These are phyloP conservation scores for Rapana venosa DNA, from an alignment of 2,888 invertebrate species.

Conservation along the genomic window DNA sequence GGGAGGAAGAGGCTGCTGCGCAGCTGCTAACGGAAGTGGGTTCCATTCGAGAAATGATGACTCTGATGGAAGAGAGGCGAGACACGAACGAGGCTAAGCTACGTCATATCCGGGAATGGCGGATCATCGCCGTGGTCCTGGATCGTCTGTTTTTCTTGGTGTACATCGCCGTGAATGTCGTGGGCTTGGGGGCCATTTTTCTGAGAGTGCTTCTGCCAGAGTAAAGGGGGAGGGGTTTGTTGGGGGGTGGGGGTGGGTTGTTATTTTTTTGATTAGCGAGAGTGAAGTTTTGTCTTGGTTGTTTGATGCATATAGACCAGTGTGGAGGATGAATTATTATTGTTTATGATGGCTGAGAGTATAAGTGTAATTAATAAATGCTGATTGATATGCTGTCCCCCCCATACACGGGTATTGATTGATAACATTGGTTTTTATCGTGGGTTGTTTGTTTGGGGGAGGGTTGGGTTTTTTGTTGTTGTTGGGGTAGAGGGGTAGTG, in stretches of 20 bases:
- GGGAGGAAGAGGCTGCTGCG: conserved; percentile 31
- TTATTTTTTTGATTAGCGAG: no score
- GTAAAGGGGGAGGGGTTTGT: neutral
- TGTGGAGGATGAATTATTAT: no score
- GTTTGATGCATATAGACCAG: no score
- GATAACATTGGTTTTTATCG: no score
- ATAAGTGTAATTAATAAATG: no score
- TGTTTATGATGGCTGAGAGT: no score
- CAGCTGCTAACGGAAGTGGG: conserved; percentile 55
- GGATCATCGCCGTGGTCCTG: conserved; percentile 71
- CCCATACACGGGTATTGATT: no score
- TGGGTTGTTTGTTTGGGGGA: no score
- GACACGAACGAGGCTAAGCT: conserved; percentile 63
- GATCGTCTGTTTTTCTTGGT: conserved; percentile 73
- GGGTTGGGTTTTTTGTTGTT: no score
- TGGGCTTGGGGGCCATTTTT: conserved; percentile 67
- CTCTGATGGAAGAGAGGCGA: conserved; percentile 49
- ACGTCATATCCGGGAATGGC: conserved; percentile 71
- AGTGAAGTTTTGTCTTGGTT: no score
- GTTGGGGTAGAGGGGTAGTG: no score
- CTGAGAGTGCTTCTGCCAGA: conserved; percentile 47
- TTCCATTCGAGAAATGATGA: conserved; percentile 48
- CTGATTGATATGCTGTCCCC: no score
- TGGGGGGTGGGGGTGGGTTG: neutral
- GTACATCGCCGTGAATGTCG: conserved; percentile 68